phyloP scores from a whole-genome alignment of 2,113 vertebrate genomes.

The pig (Sus scrofa) region DNA sequence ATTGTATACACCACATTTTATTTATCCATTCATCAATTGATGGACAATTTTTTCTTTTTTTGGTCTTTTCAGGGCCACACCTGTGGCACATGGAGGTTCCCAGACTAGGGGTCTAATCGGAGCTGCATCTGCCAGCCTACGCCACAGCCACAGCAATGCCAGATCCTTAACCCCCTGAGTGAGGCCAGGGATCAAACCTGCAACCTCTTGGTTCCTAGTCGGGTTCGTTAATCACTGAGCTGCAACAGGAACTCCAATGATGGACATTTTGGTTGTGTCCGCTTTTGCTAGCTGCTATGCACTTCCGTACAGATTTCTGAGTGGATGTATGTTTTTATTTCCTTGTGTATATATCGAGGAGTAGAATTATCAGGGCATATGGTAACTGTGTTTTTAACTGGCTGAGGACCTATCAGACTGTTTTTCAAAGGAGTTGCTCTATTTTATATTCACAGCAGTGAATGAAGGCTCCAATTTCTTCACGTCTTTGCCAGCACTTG shows the following conservation, averaged over 20 bases:
- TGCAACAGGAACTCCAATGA: neutral
- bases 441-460: rapidly evolving
- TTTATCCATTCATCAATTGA: neutral
- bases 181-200: no score
- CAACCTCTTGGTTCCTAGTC: no score
- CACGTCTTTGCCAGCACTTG: no score
- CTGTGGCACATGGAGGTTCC: no score
- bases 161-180: no score
- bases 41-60: no score
- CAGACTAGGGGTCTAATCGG: no score
- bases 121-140: no score
- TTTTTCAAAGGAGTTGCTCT: neutral
- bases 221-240: no score
- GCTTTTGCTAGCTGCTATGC: neutral
- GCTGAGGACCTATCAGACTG: neutral
- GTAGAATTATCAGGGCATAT: neutral
- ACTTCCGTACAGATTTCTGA: neutral
- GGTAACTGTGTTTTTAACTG: neutral
- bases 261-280: neutral
- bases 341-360: neutral
- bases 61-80: no score
- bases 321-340: neutral
- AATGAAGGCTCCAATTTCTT: neutral
- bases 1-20: neutral
- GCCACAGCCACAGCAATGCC: no score